Percentiles rank a stretch among this genome's conserved stretches.
These are phyloP conservation scores for Chloroceryle amazona DNA, from an alignment of 2,797 vertebrate genomes.

Conservation along the genomic window DNA sequence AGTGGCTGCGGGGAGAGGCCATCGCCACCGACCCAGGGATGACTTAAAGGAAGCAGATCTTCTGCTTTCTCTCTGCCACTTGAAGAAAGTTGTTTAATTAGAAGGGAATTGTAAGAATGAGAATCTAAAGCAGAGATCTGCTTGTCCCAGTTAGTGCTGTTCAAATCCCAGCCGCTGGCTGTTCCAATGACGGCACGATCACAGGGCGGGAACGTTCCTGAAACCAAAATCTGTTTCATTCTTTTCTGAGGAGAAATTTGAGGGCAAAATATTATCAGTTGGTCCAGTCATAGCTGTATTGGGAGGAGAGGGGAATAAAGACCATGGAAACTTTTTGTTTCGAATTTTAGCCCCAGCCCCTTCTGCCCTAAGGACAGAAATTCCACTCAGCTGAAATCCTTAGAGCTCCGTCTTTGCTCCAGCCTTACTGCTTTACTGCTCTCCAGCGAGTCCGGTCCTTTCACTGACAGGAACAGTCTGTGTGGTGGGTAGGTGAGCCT, in stretches of 20 bases:
- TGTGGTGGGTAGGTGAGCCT: not conserved
- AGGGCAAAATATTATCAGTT: not conserved
- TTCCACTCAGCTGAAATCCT: not conserved
- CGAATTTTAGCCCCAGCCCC: not conserved
- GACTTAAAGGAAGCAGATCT: not conserved
- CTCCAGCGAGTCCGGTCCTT: not conserved
- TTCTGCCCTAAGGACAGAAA: not conserved
- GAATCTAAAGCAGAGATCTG: not conserved
- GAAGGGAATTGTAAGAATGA: not conserved
- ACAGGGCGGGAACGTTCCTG: not conserved
- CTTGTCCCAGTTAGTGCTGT: not conserved
- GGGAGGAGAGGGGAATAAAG: not conserved
- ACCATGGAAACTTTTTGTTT: not conserved
- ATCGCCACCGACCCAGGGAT: fast-evolving
- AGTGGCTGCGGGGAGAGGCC: not conserved
- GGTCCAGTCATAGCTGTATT: not conserved
- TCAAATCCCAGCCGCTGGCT: not conserved
- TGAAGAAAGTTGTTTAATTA: not conserved
- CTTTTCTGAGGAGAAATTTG: not conserved
- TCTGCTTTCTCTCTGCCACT: not conserved
- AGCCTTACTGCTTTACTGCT: not conserved
- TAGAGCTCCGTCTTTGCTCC: not conserved
- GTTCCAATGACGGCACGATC: not conserved
- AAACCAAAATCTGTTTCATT: not conserved
- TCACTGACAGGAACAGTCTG: not conserved